Percentiles rank a stretch among this genome's conserved stretches.
Evolutionary conservation across 2,888 invertebrate species (phyloP).

Genomic region (Ariolimax columbianus): DNA sequence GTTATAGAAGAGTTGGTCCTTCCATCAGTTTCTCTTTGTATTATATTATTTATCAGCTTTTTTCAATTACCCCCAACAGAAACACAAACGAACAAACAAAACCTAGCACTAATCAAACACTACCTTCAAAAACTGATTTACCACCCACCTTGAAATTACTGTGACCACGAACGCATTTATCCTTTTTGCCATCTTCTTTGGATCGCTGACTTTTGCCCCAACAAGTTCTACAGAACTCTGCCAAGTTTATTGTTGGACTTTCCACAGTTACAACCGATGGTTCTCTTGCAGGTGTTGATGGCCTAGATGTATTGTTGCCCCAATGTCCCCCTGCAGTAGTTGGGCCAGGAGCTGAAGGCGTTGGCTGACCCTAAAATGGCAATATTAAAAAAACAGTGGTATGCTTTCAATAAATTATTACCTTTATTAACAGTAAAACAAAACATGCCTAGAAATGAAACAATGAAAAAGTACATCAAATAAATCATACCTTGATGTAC

Average conservation of each 20-base stretch:
- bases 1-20: too few species aligned
- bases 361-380: slow-evolving; percentile 1
- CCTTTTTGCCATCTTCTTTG: slow-evolving; percentile 62
- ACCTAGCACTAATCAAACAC: too few species aligned
- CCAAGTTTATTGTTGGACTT: slow-evolving; percentile 62
- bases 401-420: not conserved
- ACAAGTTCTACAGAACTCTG: slow-evolving; percentile 70
- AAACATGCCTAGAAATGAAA: not conserved
- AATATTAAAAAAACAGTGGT: not conserved
- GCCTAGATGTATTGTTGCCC: not conserved
- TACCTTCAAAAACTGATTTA: too few species aligned
- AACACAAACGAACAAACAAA: too few species aligned
- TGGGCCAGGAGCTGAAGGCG: not conserved
- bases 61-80: too few species aligned
- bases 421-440: not conserved
- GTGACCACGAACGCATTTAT: slow-evolving; percentile 68
- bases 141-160: slow-evolving; percentile 52
- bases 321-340: slow-evolving; percentile 30
- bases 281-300: not conserved
- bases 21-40: too few species aligned
- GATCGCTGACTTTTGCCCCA: slow-evolving; percentile 70
- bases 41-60: too few species aligned
- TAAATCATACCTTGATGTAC: too few species aligned
- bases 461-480: too few species aligned
- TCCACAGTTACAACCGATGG: not conserved